Evolutionary conservation across 2,113 vertebrate species (phyloP).

Genomic region (Xyrauchen texanus): DNA sequence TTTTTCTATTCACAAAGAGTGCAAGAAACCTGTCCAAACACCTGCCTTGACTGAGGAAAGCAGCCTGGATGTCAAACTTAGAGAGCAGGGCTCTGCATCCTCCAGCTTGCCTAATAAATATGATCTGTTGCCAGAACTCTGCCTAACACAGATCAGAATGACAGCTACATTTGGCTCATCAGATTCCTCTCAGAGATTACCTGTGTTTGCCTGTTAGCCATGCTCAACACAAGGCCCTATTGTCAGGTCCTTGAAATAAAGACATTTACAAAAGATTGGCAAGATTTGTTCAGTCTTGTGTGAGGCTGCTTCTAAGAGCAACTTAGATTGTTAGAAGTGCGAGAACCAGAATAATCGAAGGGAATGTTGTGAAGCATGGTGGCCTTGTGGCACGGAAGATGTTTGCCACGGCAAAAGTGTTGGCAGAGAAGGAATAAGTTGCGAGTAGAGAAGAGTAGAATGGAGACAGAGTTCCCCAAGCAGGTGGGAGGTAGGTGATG

Average conservation of each 20-base stretch:
- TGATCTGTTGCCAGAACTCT: background rate
- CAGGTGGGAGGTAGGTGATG: constrained; percentile 77
- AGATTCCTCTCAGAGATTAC: constrained; percentile 25
- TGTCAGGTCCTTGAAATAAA: constrained; percentile 23
- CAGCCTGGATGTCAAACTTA: background rate
- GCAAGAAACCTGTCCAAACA: constrained; percentile 8
- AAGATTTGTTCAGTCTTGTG: constrained; percentile 13
- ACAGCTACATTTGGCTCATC: constrained; percentile 19
- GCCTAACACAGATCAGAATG: background rate
- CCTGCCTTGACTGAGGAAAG: constrained; percentile 9
- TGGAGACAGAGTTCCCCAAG: constrained; percentile 61
- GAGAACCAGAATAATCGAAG: constrained; percentile 9
- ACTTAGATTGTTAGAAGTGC: background rate
- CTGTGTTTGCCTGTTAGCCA: constrained; percentile 23
- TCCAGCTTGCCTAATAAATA: constrained; percentile 6
- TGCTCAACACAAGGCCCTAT: constrained; percentile 12
- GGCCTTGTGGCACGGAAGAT: background rate
- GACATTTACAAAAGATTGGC: constrained; percentile 66
- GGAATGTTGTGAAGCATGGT: constrained; percentile 14
- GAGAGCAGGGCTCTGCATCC: background rate
- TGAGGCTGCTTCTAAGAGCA: no score
- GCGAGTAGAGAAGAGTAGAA: constrained; percentile 45
- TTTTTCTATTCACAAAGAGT: constrained; percentile 34
- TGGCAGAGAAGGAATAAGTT: background rate
- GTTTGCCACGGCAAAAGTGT: constrained; percentile 20